Evolutionary conservation across 2,888 invertebrate species (phyloP).

Genomic region (Drosophila meridiana): DNA sequence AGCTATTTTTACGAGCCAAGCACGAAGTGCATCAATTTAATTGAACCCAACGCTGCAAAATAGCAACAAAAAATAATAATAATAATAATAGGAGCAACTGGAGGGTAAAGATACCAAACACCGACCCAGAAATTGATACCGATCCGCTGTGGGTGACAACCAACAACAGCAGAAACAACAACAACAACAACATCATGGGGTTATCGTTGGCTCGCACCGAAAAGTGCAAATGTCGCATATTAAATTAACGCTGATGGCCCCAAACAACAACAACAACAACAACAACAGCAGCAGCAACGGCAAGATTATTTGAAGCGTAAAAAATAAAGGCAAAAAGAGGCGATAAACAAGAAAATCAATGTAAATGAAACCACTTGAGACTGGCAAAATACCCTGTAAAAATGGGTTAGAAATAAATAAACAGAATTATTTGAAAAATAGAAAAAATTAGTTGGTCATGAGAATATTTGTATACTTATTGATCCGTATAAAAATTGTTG

Average conservation of each 20-base stretch:
- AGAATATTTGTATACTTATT: not conserved
- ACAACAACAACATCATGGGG: constrained; percentile 13
- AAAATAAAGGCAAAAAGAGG: constrained; percentile 24
- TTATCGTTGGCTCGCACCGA: constrained; percentile 46
- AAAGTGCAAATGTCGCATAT: constrained; percentile 80
- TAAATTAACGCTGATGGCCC: constrained; percentile 66
- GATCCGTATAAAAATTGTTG: not conserved
- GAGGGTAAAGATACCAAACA: constrained; percentile 13
- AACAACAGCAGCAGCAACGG: constrained; percentile 27
- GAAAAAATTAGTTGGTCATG: not conserved
- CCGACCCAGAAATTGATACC: constrained; percentile 30
- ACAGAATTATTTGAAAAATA: not conserved
- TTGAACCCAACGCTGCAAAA: constrained; percentile 58
- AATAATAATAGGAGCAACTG: constrained; percentile 18
- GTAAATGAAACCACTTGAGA: not conserved
- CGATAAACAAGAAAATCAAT: constrained; percentile 20
- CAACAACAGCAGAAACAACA: constrained; percentile 10
- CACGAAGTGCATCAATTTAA: constrained; percentile 64
- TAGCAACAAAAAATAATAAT: constrained; percentile 20
- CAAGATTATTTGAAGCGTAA: constrained; percentile 61
- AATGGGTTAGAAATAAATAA: too few relatives aligned
- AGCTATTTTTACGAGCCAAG: constrained; percentile 37
- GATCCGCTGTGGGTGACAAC: constrained; percentile 29
- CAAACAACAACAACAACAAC: constrained; percentile 19
- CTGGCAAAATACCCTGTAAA: constrained; percentile 19